These are phyloP conservation scores for Tympanoctomys barrerae DNA, from an alignment of 2,797 vertebrate genomes.

Conservation along the genomic window DNA sequence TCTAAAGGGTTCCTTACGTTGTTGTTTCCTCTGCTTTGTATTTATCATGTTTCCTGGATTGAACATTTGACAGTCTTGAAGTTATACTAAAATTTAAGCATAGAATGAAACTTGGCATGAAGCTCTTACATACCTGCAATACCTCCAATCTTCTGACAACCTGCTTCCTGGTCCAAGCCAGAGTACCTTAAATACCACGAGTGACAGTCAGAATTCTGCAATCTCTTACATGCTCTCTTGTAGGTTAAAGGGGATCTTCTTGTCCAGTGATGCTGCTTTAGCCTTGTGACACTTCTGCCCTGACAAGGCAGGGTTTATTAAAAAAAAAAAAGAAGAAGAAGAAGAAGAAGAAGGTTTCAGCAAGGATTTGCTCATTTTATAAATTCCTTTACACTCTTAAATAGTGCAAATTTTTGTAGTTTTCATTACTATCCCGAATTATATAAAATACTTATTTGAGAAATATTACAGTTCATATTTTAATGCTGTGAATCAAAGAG, in stretches of 20 bases:
- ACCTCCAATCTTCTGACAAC: not conserved
- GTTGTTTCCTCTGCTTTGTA: not conserved
- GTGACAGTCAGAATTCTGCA: not conserved
- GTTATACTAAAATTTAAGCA: not conserved
- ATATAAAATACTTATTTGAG: not conserved
- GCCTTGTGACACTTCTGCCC: not conserved
- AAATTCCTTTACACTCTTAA: not conserved
- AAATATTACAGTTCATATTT: not conserved
- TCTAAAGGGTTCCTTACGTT: not conserved
- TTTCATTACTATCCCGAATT: not conserved
- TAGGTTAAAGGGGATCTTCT: not conserved
- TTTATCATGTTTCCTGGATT: not conserved
- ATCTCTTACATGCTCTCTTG: not conserved
- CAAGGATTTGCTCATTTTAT: not conserved
- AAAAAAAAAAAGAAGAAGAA: not conserved
- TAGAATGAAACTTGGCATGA: not conserved
- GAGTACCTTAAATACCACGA: fast-evolving
- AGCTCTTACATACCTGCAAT: not conserved
- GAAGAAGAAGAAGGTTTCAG: not conserved
- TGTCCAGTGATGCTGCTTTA: not conserved
- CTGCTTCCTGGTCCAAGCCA: not conserved
- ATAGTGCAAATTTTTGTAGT: not conserved
- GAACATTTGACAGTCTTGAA: not conserved
- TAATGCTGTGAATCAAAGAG: not conserved
- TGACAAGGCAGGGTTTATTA: not conserved